Evolutionary conservation across 1,140 invertebrate genomes (phyloP), one percentile per base, ranked within the genome.

Genomic region (Elysia chlorotica): DNA sequence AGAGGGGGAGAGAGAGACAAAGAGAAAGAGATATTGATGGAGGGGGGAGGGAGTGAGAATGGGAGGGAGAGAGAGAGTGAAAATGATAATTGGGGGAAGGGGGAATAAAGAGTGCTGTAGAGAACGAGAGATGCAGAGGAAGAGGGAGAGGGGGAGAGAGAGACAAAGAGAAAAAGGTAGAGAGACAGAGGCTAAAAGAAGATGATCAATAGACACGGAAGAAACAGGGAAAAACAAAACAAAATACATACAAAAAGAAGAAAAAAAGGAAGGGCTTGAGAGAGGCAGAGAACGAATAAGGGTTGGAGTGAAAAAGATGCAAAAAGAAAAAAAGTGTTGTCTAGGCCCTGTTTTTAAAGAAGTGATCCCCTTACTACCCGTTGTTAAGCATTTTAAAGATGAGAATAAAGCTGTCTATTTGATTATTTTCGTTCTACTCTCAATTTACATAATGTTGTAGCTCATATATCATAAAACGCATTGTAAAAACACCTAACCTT

Each of bases 41-140:
- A n/a, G n/a, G n/a, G n/a, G n/a, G n/a, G n/a, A n/a, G n/a, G n/a
- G n/a, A n/a, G n/a, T n/a, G n/a, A n/a, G n/a, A n/a, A n/a, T n/a
- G n/a, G n/a, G n/a, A n/a, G n/a, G 41, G 23, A 4, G 74, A 76
- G 67, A 77, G 74, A 72, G 66, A 65, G 74, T 75, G 73, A 37
- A 66, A 65, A 67, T 70, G 33, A 61, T 65, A 77, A 59, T 70
- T 73, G 75, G 73, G 70, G 75, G 68, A 38, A 65, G 71, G 74
- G 65, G 67, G 71, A 59, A n/a, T n/a, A n/a, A n/a, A n/a, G 63
- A 41, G 72, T 67, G 65, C 53, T 31, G 35, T n/a, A 56, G 41
- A n/a, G 10, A 14, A n/a, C 10, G 41, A n/a, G 41, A 48, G 10
- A 48, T 48, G n/a, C n/a, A 48, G 41, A 48, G 10, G n/a, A n/a